Evolutionary conservation across 1,140 invertebrate genomes (phyloP), one percentile per base, ranked within the genome.

Genomic region (Sinella curviseta): DNA sequence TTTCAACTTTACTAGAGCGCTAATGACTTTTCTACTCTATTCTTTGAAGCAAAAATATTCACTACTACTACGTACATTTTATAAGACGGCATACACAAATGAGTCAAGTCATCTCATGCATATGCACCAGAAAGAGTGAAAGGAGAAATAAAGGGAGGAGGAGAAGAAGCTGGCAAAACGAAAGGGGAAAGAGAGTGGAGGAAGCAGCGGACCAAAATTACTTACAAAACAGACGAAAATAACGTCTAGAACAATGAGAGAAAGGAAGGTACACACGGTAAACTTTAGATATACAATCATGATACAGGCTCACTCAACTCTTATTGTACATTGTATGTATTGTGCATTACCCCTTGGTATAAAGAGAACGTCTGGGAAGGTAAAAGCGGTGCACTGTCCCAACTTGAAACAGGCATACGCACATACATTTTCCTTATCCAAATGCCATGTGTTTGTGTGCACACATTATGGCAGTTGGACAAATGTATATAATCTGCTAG

Each of bases 21-120:
- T 70, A 70, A 70, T 70, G 65, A 70, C 65, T 70, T 70, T 70
- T 70, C 31, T 70, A 70, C 65, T 33, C 8, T 60, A 8, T 60
- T 16, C 31, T 70, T 30, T 70, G 8, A 4, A 70, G 31, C 26
- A 31, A 8, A 65, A 70, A 70, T 31, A 70, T 31, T 60, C 20
- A 20, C 20, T 48, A 20, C 8, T 48, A 48, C 14, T n/a, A 4
- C n/a, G 12, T 4, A 60, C 57, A 60, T 26, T 60, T 60, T 60
- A 60, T 60, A 60, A 48, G 39, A 48, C 17, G 4, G 24, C 24
- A n/a, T n/a, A 60, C 57, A 60, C 24, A 26, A 26, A 60, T 26
- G 24, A 70, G 65, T 33, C 26, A 70, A 70, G 65, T 30, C 65
- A 70, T 70, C 26, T 70, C 28, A 70, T 70, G 31, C 65, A 70